These are phyloP conservation scores for Tetropium fuscum DNA, from an alignment of 2,888 invertebrate genomes.

Conservation along the genomic window DNA sequence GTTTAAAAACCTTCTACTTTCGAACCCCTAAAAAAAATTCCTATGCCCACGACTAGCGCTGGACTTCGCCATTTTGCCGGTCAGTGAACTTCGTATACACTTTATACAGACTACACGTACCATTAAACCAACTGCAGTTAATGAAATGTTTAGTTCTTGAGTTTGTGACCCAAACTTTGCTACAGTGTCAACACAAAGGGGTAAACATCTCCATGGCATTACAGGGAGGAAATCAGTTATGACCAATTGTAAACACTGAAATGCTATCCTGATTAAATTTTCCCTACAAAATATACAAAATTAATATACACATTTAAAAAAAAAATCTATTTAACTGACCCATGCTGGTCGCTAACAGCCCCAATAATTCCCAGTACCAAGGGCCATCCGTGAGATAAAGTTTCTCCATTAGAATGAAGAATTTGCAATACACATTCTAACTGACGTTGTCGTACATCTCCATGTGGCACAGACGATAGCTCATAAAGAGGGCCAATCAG, in stretches of 20 bases:
- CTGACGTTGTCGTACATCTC: constrained; percentile 95
- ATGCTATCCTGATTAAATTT: constrained; percentile 91
- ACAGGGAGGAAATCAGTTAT: constrained; percentile 94
- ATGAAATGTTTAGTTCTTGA: constrained; percentile 95
- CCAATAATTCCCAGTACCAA: constrained; percentile 94
- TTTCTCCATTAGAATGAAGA: constrained; percentile 93
- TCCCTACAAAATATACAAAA: constrained; percentile 71
- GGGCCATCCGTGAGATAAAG: constrained; percentile 95
- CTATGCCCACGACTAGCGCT: too few species aligned
- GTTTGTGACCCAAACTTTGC: constrained; percentile 97
- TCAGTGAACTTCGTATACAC: too few species aligned
- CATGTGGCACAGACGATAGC: constrained; percentile 88
- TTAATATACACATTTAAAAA: not conserved
- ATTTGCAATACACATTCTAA: constrained; percentile 94
- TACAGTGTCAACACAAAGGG: constrained; percentile 91
- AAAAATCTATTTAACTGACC: constrained; percentile 68
- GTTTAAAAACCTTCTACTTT: too few species aligned
- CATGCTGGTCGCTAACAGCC: constrained; percentile 93
- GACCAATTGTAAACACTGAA: constrained; percentile 95
- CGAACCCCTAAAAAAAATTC: too few species aligned
- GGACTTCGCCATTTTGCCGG: too few species aligned
- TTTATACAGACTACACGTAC: too few species aligned
- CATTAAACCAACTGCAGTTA: constrained; percentile 97
- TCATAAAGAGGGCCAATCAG: constrained; percentile 92
- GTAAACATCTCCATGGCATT: constrained; percentile 92